Conservation (phyloP, 2,888 invertebrate species). For the Ceraclea dissimilis region DNA sequence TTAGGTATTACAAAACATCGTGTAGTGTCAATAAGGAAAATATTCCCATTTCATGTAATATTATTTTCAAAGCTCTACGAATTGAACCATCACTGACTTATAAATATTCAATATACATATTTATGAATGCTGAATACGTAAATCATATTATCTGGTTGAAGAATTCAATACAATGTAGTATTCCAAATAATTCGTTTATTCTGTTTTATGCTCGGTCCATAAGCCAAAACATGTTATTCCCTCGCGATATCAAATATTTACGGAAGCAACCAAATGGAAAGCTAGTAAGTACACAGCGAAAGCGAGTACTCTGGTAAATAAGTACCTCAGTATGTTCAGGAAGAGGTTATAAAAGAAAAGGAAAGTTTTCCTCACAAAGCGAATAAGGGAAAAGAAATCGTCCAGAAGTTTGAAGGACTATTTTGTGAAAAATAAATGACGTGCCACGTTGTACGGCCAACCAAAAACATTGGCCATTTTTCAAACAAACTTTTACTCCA, state of each 20-base stretch:
- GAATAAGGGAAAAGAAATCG: slow-evolving; percentile 11
- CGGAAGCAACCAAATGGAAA: background rate
- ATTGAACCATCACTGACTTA: too few species aligned
- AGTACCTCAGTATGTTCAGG: background rate
- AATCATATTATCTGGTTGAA: too few species aligned
- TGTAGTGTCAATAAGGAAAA: too few species aligned
- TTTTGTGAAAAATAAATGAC: slow-evolving; percentile 17
- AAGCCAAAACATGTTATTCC: background rate
- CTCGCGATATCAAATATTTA: background rate
- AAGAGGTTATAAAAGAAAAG: background rate
- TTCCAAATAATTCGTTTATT: background rate
- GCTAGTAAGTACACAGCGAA: too few species aligned
- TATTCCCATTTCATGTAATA: too few species aligned
- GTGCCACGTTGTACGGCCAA: background rate
- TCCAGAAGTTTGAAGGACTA: slow-evolving; percentile 17
- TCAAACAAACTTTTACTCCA: slow-evolving; percentile 1
- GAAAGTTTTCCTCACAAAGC: background rate
- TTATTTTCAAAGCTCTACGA: too few species aligned
- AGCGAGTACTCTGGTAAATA: background rate
- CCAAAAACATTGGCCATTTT: slow-evolving; percentile 5
- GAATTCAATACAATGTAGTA: background rate
- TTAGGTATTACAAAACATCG: too few species aligned
- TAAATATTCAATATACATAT: too few species aligned
- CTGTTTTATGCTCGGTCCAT: background rate
- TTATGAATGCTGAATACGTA: too few species aligned